phyloP scores from a whole-genome alignment of 2,888 invertebrate species.

The Lacanobia wlatinum region DNA sequence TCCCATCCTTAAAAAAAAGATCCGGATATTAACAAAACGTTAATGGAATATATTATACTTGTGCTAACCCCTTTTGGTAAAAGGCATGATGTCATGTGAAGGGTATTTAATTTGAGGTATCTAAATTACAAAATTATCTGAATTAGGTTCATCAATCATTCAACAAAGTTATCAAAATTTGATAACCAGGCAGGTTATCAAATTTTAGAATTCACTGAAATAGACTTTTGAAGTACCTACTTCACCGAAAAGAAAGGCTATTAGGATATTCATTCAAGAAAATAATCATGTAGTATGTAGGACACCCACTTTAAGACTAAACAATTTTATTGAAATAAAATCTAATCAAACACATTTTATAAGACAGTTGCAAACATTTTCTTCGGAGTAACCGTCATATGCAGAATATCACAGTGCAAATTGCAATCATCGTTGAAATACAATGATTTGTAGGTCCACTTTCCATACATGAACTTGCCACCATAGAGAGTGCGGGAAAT shows the following conservation, averaged over 20 bases:
- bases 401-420: slow-evolving; percentile 21
- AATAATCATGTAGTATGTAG: neutral
- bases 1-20: no score
- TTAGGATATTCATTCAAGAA: neutral
- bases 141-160: no score
- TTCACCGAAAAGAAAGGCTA: neutral
- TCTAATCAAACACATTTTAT: neutral
- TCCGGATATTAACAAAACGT: no score
- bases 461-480: slow-evolving; percentile 51
- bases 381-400: slow-evolving; percentile 26
- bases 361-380: neutral
- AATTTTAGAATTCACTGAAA: no score
- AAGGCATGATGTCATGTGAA: no score
- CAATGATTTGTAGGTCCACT: slow-evolving; percentile 38
- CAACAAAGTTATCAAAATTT: no score
- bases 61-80: no score
- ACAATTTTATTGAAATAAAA: no score
- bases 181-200: no score
- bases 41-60: no score
- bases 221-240: neutral
- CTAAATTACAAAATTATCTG: no score
- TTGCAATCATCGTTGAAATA: slow-evolving; percentile 47
- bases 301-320: neutral
- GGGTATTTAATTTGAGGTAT: no score
- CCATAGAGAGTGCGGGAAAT: slow-evolving; percentile 33